phyloP scores from a whole-genome alignment of 2,888 invertebrate species.

The Rhagonycha lutea region DNA sequence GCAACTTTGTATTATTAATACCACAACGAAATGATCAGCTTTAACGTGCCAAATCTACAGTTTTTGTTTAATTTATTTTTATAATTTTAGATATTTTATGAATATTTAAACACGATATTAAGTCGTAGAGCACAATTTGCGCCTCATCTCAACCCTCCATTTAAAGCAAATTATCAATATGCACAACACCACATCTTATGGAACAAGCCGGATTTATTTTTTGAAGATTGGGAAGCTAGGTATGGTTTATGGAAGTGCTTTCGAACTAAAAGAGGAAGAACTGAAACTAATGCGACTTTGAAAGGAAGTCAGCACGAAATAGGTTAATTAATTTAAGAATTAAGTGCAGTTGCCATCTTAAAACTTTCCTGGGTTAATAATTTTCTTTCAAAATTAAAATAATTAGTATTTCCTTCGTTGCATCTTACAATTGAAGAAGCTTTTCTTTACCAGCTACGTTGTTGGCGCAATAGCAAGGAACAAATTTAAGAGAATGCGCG shows the following conservation, averaged over 20 bases:
- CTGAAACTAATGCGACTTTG: background rate
- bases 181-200: conserved; percentile 62
- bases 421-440: background rate
- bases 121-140: conserved; percentile 63
- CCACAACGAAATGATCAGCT: background rate
- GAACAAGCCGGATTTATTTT: conserved; percentile 66
- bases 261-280: conserved; percentile 20
- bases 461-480: conserved; percentile 9
- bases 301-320: background rate
- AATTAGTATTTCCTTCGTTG: background rate
- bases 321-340: background rate
- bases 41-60: conserved; percentile 32
- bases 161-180: conserved; percentile 59
- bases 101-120: conserved; percentile 63
- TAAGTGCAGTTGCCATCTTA: background rate
- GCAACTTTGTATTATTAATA: background rate
- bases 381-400: background rate
- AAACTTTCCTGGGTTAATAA: background rate
- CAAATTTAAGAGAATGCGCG: conserved; percentile 26
- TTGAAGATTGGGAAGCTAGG: conserved; percentile 68
- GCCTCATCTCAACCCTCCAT: conserved; percentile 67
- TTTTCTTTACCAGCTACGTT: background rate
- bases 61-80: background rate
- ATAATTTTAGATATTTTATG: conserved; percentile 58
- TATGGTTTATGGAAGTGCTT: conserved; percentile 69